Conservation (phyloP, 92 coral and sea anemone genomes). For the Zoanthus solanderi region DNA sequence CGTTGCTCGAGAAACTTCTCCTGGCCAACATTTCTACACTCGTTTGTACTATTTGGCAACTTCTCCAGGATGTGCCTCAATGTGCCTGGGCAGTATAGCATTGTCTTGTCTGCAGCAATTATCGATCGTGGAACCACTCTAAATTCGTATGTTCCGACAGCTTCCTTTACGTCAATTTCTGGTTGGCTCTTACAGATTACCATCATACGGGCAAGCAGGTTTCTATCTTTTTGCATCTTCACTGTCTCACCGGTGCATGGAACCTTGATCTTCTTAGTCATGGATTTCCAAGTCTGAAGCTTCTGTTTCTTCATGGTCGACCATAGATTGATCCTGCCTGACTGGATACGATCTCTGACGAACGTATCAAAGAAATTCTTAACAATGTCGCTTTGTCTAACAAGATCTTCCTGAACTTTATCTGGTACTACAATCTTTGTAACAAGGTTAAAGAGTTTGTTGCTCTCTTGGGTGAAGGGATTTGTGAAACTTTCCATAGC, state of each 20-base stretch:
- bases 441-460: too few relatives aligned
- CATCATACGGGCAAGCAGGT: slow-evolving; percentile 61
- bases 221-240: slow-evolving; percentile 57
- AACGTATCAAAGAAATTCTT: slow-evolving; percentile 26
- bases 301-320: slow-evolving; percentile 63
- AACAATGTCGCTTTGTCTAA: neutral
- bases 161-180: slow-evolving; percentile 51
- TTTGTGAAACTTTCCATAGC: neutral
- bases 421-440: too few relatives aligned
- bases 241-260: neutral
- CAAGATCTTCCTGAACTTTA: neutral
- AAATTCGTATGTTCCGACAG: slow-evolving; percentile 48
- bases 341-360: slow-evolving; percentile 59
- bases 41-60: neutral
- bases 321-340: slow-evolving; percentile 42
- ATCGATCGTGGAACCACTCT: slow-evolving; percentile 48
- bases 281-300: slow-evolving; percentile 60
- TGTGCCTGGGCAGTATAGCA: slow-evolving; percentile 38
- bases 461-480: too few relatives aligned
- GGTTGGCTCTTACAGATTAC: slow-evolving; percentile 65
- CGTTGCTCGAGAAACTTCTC: neutral
- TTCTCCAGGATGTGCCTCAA: slow-evolving; percentile 38
- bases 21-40: neutral
- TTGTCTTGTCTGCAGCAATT: slow-evolving; percentile 52
- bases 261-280: slow-evolving; percentile 51